Evolutionary conservation across 2,888 invertebrate genomes (phyloP), one percentile per base, ranked within the genome.

Genomic region (Tipula helvola): DNA sequence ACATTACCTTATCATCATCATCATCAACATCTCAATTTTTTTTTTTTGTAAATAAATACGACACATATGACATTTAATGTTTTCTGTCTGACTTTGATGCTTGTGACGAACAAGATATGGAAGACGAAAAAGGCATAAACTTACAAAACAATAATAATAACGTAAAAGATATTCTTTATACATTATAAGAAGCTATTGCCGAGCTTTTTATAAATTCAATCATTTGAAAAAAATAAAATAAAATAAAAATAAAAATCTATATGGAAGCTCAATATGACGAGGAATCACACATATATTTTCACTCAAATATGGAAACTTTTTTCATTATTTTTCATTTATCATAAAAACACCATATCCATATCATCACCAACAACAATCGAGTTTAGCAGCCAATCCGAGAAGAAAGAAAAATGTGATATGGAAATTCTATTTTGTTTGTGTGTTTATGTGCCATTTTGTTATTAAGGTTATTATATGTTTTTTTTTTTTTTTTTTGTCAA

Each of bases 301-400:
- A 10, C 71, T 18, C 12, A 28, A 10, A 71, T 12, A 71, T 71
- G 71, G 12, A 71, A 71, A 71, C 71, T 71, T 71, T 71, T 71
- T 71, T 71, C 71, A 71, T 71, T 71, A 71, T 71, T 71, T 71
- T 71, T 71, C 71, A 71, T 71, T 71, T 71, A 71, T 71, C 71
- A 71, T 2, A 71, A 71, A 71, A 71, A 71, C 16, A 71, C 28
- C 71, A 71, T 71, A 57, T 57, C 10, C 18, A 18, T 28, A 71
- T 28, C 13, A 71, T 28, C 28, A 52, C 13, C 52, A 13, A 71
- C 71, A 71, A 71, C 18, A 71, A 71, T 71, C 8, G 71, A 71
- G 10, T 28, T 71, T 71, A 71, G 71, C 71, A 71, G 28, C 71
- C 71, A 71, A 71, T 71, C 71, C 52, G 71, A 71, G 71, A 10